Conservation (phyloP, 2,797 vertebrate genomes). For the Myotis planiceps region DNA sequence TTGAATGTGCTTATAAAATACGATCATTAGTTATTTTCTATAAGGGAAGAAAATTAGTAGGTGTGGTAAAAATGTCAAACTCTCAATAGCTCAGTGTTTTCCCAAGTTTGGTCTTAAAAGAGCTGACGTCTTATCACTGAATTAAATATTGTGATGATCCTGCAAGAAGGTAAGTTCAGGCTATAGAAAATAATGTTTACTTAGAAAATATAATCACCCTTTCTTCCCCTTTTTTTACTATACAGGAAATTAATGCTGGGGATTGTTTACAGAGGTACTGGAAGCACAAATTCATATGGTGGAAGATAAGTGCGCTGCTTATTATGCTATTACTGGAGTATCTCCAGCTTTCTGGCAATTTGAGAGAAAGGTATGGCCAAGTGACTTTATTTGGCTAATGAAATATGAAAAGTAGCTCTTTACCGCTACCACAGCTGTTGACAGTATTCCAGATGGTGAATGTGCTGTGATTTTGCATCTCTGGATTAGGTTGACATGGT, state of each 20-base stretch:
- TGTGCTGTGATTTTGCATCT: neutral
- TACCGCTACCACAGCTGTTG: neutral
- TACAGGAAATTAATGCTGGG: neutral
- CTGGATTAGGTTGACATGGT: neutral
- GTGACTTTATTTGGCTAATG: neutral
- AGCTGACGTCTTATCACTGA: neutral
- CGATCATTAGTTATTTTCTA: neutral
- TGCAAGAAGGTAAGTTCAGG: neutral
- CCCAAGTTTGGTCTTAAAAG: neutral
- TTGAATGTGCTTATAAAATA: slow-evolving; percentile 22
- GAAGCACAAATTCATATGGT: neutral
- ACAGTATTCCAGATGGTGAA: neutral
- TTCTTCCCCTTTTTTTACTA: neutral
- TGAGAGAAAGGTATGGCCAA: neutral
- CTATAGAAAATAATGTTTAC: neutral
- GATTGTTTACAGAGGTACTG: neutral
- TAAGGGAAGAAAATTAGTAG: neutral
- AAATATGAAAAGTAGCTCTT: neutral
- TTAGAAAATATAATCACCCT: neutral
- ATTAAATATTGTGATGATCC: neutral
- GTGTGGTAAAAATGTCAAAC: neutral
- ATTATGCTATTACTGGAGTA: neutral
- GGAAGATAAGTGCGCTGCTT: neutral
- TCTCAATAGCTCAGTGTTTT: neutral
- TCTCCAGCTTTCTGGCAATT: neutral